Evolutionary conservation across 2,888 invertebrate genomes (phyloP).

Genomic region (Spilosoma lubricipeda): DNA sequence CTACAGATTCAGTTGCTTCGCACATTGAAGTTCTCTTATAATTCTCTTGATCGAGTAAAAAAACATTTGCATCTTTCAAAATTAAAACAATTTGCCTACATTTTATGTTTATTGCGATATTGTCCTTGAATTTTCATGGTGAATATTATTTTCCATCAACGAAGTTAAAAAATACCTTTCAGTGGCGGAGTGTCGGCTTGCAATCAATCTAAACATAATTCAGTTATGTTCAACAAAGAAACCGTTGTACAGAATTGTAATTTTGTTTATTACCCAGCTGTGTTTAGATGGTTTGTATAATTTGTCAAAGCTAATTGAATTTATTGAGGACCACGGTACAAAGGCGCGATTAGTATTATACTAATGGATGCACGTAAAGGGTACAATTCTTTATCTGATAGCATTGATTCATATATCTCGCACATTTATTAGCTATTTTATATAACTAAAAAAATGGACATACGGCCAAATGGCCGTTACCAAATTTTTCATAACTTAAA

Average conservation of each 20-base stretch:
- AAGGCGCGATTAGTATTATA: constrained; percentile 17
- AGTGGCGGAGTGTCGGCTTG: constrained; percentile 1
- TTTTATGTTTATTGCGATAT: background rate
- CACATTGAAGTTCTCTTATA: too few species aligned
- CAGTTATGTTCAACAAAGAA: constrained; percentile 28
- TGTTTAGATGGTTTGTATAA: constrained; percentile 27
- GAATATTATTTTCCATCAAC: constrained; percentile 8
- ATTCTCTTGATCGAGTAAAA: too few species aligned
- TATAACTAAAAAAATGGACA: too few species aligned
- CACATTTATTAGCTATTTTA: background rate
- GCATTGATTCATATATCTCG: background rate
- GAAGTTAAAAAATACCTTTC: constrained; percentile 21
- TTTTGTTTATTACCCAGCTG: constrained; percentile 35
- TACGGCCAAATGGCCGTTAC: too few species aligned
- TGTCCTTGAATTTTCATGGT: constrained; percentile 2
- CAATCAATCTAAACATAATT: constrained; percentile 31
- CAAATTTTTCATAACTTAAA: too few species aligned
- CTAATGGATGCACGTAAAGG: background rate
- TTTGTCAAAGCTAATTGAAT: constrained; percentile 41
- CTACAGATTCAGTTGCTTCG: too few species aligned
- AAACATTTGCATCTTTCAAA: too few species aligned
- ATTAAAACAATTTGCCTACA: too few species aligned
- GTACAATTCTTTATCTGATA: background rate
- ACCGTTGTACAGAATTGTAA: constrained; percentile 27
- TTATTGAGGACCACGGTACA: constrained; percentile 16